phyloP scores from a whole-genome alignment of 30 jellyfish, hydroid and myxozoan species.

The Chrysaora quinquecirrha region DNA sequence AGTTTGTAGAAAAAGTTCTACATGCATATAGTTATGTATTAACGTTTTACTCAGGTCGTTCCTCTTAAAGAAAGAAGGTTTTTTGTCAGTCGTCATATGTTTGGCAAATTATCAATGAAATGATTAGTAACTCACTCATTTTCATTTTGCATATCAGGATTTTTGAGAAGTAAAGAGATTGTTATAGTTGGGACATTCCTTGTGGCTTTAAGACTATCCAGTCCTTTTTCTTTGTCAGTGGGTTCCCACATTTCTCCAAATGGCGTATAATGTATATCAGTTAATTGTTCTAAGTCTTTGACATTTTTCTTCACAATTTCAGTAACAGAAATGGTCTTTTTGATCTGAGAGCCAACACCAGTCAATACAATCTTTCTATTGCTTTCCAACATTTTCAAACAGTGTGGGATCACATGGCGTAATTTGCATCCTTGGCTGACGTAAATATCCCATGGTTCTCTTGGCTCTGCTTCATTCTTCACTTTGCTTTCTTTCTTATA shows the following conservation, averaged over 20 bases:
- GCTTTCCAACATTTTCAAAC: conserved; percentile 36
- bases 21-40: too few species aligned
- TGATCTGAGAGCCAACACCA: conserved; percentile 63
- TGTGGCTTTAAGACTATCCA: conserved; percentile 54
- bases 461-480: not conserved
- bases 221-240: conserved; percentile 38
- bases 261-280: conserved; percentile 47
- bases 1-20: too few species aligned
- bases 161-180: conserved; percentile 18
- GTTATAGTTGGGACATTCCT: conserved; percentile 59
- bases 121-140: too few species aligned
- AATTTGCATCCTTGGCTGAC: conserved; percentile 73
- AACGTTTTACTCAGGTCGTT: too few species aligned
- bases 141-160: too few species aligned
- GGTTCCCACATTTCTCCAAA: conserved; percentile 69
- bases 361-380: conserved; percentile 31
- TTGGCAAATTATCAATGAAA: too few species aligned
- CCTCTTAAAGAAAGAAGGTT: too few species aligned
- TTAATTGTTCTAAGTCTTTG: conserved; percentile 17
- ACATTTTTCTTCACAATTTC: conserved; percentile 59
- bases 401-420: conserved; percentile 57
- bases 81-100: too few species aligned
- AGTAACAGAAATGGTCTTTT: conserved; percentile 50
- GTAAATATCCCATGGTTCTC: conserved; percentile 66
- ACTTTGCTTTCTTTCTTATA: not conserved